Conservation (phyloP, 92 coral and sea anemone genomes). For the Heliopora coerulea region DNA sequence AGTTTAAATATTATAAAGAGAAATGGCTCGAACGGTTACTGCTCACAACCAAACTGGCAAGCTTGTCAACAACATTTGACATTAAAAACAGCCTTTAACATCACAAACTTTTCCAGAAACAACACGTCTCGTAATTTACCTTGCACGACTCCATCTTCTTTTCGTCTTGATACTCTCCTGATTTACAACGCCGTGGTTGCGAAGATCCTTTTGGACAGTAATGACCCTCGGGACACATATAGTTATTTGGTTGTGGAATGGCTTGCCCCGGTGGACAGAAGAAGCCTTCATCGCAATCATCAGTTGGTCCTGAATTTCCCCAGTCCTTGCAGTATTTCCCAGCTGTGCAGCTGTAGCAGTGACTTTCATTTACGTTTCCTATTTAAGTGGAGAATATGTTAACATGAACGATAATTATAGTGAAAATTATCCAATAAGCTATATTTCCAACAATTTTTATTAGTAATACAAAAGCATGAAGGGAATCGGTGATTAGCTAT, state of each 20-base stretch:
- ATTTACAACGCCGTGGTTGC: constrained; percentile 70
- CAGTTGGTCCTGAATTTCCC: constrained; percentile 68
- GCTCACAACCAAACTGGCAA: too few species aligned
- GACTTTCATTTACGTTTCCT: constrained; percentile 55
- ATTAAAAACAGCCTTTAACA: too few species aligned
- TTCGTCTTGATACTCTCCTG: constrained; percentile 86
- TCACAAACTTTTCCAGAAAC: too few species aligned
- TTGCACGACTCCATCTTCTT: constrained; percentile 61
- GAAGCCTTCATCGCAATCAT: constrained; percentile 72
- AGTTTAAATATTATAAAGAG: too few species aligned
- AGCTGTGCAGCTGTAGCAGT: constrained; percentile 73
- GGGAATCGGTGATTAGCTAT: too few species aligned
- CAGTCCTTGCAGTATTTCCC: constrained; percentile 81
- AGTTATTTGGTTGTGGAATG: constrained; percentile 63
- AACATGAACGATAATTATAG: too few species aligned
- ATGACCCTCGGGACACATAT: constrained; percentile 77
- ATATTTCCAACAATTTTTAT: too few species aligned
- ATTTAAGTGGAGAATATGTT: constrained; percentile 37
- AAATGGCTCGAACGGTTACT: too few species aligned
- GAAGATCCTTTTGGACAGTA: constrained; percentile 76
- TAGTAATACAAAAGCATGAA: too few species aligned
- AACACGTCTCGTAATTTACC: constrained; percentile 51
- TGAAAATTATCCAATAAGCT: too few species aligned
- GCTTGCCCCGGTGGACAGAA: constrained; percentile 88
- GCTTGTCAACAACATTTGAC: too few species aligned